A percentile compares a stretch with the other conserved stretches of the same genome.
Conservation (phyloP, 1,140 invertebrate species). For the Euborellia annulipes region DNA sequence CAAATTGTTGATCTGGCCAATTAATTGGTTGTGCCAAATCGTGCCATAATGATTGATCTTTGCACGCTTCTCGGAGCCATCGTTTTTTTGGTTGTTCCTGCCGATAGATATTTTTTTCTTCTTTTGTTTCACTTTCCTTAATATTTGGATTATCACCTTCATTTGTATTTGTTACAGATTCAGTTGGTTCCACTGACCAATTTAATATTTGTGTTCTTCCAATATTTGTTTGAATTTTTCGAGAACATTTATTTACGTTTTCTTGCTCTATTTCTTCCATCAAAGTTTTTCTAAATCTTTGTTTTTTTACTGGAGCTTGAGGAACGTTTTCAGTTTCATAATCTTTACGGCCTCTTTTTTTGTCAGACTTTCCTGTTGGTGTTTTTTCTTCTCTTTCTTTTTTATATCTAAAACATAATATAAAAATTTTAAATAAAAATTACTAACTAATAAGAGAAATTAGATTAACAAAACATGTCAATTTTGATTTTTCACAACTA, state of each 20-base stretch:
- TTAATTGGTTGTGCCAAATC: conserved; percentile 29
- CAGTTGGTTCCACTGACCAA: not conserved
- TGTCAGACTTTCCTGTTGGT: conserved; percentile 26
- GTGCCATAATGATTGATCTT: conserved; percentile 31
- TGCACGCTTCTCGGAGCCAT: conserved; percentile 40
- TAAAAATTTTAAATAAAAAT: not conserved
- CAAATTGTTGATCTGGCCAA: conserved; percentile 14
- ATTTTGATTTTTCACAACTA: no score
- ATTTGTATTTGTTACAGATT: not conserved
- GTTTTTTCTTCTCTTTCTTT: conserved; percentile 31
- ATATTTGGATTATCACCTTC: conserved; percentile 23
- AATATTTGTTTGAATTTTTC: conserved; percentile 1
- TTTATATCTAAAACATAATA: conserved; percentile 12
- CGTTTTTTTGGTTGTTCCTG: conserved; percentile 39
- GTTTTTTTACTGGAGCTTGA: conserved; percentile 15
- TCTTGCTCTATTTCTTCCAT: conserved; percentile 18
- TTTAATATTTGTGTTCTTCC: not conserved
- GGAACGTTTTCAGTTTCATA: conserved; percentile 7
- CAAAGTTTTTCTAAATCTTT: conserved; percentile 18
- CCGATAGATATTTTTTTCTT: conserved; percentile 22
- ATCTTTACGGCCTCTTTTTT: conserved; percentile 13
- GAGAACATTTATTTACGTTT: conserved; percentile 11
- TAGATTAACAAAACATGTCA: no score
- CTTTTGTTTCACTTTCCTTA: conserved; percentile 17
- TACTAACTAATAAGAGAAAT: not conserved